Conservation (phyloP, 2,797 vertebrate genomes). For the Silurus lanzhouensis region DNA sequence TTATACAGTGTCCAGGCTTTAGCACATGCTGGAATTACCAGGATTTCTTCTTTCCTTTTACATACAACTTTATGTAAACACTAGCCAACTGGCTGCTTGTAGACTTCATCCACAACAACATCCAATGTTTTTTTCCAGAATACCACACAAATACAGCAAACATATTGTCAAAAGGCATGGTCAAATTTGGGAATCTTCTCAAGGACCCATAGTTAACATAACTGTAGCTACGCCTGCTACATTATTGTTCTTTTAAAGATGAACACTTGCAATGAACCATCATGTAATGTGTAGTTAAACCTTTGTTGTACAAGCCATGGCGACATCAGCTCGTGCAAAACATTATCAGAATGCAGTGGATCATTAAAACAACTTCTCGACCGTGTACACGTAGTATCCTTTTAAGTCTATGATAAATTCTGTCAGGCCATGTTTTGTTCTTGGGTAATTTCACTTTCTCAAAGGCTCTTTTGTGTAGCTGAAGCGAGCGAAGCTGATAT, state of each 20-base stretch:
- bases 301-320: background rate
- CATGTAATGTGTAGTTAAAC: background rate
- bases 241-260: background rate
- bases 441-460: conserved; percentile 10
- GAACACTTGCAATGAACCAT: background rate
- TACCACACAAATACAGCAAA: background rate
- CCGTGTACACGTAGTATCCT: background rate
- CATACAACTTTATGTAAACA: no score
- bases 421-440: conserved; percentile 18
- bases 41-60: no score
- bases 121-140: background rate
- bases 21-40: background rate
- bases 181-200: background rate
- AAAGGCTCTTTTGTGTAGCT: background rate
- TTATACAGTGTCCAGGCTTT: background rate
- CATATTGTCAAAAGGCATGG: background rate
- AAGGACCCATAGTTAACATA: background rate
- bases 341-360: background rate
- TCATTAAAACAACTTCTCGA: background rate
- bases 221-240: background rate
- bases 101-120: background rate
- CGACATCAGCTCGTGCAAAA: background rate
- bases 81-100: background rate
- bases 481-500: background rate
- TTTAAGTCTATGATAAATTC: conserved; percentile 23